Percentiles rank a stretch among this genome's conserved stretches.
phyloP scores from a whole-genome alignment of 2,113 vertebrate genomes.

The Fregata magnificens region DNA sequence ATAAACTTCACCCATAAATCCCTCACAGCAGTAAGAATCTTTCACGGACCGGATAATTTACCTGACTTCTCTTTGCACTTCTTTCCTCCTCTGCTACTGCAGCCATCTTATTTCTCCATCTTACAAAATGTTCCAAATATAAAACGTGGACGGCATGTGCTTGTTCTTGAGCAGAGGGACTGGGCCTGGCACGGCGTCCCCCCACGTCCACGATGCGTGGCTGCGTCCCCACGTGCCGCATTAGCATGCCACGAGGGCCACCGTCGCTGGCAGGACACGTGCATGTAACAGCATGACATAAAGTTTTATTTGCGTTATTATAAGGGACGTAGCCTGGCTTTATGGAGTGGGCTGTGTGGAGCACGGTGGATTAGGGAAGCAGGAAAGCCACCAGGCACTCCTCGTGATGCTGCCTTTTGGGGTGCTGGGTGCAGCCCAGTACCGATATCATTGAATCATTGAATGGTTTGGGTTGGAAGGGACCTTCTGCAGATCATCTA shows the following conservation, averaged over 20 bases:
- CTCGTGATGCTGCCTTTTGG: not conserved
- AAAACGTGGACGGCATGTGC: accelerated
- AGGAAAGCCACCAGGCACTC: not conserved
- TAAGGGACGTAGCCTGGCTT: not conserved
- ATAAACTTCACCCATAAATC: not conserved
- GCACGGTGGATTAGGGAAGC: not conserved
- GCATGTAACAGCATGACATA: not conserved
- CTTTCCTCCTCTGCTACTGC: not conserved
- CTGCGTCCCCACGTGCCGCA: not conserved
- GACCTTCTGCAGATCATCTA: not conserved
- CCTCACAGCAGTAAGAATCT: not conserved
- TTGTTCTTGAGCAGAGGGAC: not conserved
- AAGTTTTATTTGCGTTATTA: slow-evolving; percentile 17
- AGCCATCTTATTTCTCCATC: not conserved
- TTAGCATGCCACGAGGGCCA: not conserved
- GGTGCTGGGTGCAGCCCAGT: not conserved
- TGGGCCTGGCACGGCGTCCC: not conserved
- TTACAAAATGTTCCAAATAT: not conserved
- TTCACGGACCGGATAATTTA: not conserved
- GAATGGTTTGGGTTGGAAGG: not conserved
- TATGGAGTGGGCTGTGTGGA: not conserved
- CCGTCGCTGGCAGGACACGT: not conserved
- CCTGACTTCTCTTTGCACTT: not conserved
- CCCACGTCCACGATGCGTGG: accelerated
- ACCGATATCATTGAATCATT: not conserved